Percentiles rank a stretch among this genome's conserved stretches.
Conservation (phyloP, 2,888 invertebrate genomes). For the Nemapogon koenigi region DNA sequence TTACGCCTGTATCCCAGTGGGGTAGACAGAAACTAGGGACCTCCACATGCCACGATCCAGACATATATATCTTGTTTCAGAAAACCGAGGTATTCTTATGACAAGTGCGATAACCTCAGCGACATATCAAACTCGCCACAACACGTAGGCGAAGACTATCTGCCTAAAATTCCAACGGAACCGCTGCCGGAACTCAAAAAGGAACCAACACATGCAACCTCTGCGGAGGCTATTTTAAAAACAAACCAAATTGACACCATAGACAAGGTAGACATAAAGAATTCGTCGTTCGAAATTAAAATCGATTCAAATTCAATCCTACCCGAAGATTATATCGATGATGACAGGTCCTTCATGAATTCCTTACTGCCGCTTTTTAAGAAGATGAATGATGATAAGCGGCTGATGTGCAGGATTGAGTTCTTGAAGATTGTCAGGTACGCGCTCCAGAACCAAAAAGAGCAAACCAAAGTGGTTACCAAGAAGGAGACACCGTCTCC, state of each 20-base stretch:
- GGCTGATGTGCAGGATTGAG: slow-evolving; percentile 45
- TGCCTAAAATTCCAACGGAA: slow-evolving; percentile 37
- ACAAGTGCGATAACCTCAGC: slow-evolving; percentile 51
- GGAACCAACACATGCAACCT: slow-evolving; percentile 8
- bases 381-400: slow-evolving; percentile 52
- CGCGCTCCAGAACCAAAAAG: slow-evolving; percentile 21
- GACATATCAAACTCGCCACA: slow-evolving; percentile 53
- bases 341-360: slow-evolving; percentile 52
- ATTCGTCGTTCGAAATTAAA: slow-evolving; percentile 37
- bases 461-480: slow-evolving; percentile 24
- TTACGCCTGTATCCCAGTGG: too few species aligned
- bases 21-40: too few species aligned
- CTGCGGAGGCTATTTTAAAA: slow-evolving; percentile 34
- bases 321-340: slow-evolving; percentile 51
- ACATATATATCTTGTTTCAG: slow-evolving; percentile 24
- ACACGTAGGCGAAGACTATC: slow-evolving; percentile 36
- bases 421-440: slow-evolving; percentile 41
- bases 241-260: slow-evolving; percentile 43
- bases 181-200: neutral
- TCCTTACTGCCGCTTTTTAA: slow-evolving; percentile 48
- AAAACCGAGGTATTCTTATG: slow-evolving; percentile 49
- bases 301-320: slow-evolving; percentile 47
- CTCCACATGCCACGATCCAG: too few species aligned
- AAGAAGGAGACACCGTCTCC: slow-evolving; percentile 23
- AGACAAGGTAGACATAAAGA: slow-evolving; percentile 24